Base-by-base conservation (phyloP, 2,888 invertebrate genomes). In the Limenitis arthemis region DNA sequence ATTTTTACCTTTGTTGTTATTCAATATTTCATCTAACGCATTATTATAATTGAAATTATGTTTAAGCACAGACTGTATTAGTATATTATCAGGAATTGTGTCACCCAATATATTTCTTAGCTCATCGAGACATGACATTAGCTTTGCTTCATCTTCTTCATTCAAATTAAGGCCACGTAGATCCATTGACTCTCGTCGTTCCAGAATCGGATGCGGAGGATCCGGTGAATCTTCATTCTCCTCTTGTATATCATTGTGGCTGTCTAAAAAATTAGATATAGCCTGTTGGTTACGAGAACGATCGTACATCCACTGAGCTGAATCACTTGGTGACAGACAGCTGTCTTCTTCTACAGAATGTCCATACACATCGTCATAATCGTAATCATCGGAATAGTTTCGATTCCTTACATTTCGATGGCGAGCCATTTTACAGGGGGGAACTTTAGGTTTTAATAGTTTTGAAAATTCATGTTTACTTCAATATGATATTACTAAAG, bases 271-370 rank as follows among this genome's bases (percentile, higher is more conserved):
- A 8, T 91, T 89, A 9, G 93, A 90, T 70, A 96, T 91, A 61
- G 90, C 92, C 55, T 91, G 90, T 64, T 91, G 90, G 49, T 90
- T 91, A 37, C 90, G 88, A 59, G 91, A 91, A 41, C 97, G 89
- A 70, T 97, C 95, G 71, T 91, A 97, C 70, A 97, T 88, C 86
- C 95, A 97, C 69, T 94, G 93, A 54, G 91, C 89, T 37, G 91
- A 88, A 85, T 96, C 95, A 70, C 94, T 93, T 4, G 97, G 97
- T 9, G 97, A 98, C 67, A 96, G 91, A 71, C 93, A 94, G 76
- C 91, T 93, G 72, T 96, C 96, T 70, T 98, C 97, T 78, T 98
- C 98, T 39, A 97, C 93, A 4, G 97, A 97, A 77, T 95, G 94
- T 8, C 97, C 97, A 75, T 96, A 98, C 54, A 95, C 90, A 84